Evolutionary conservation across 2,888 invertebrate species (phyloP).

Genomic region (Microdon myrmicae): DNA sequence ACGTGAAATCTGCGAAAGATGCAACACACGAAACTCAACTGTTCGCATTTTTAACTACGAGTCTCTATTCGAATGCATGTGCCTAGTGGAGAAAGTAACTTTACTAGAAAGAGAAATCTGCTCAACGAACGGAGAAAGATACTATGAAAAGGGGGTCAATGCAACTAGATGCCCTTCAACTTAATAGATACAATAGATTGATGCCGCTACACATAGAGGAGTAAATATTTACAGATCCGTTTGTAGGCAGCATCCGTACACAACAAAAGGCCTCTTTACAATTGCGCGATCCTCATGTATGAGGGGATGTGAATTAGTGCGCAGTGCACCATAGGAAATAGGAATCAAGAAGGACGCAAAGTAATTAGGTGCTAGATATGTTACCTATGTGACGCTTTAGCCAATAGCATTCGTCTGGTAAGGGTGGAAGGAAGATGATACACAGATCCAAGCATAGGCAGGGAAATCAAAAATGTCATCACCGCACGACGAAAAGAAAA

Average conservation of each 20-base stretch:
- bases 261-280: too few relatives aligned
- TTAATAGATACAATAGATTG: conserved; percentile 47
- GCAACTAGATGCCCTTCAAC: conserved; percentile 56
- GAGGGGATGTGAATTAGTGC: neutral
- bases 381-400: conserved; percentile 29
- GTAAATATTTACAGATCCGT: too few relatives aligned
- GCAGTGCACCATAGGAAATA: conserved; percentile 6
- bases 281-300: conserved; percentile 1
- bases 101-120: conserved; percentile 51
- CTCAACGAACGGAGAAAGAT: conserved; percentile 41
- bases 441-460: too few relatives aligned
- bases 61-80: neutral
- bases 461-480: conserved; percentile 11
- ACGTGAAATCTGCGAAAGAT: conserved; percentile 24
- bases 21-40: conserved; percentile 17
- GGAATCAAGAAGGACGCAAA: conserved; percentile 18
- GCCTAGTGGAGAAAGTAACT: conserved; percentile 50
- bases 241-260: too few relatives aligned
- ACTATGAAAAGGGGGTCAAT: conserved; percentile 55
- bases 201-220: conserved; percentile 36
- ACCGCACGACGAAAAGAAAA: conserved; percentile 29
- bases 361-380: conserved; percentile 6
- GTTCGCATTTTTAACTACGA: neutral
- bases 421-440: conserved; percentile 5
- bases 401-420: conserved; percentile 9